These are phyloP conservation scores for Diachasmimorpha longicaudata DNA, from an alignment of 1,140 invertebrate species.

Conservation along the genomic window DNA sequence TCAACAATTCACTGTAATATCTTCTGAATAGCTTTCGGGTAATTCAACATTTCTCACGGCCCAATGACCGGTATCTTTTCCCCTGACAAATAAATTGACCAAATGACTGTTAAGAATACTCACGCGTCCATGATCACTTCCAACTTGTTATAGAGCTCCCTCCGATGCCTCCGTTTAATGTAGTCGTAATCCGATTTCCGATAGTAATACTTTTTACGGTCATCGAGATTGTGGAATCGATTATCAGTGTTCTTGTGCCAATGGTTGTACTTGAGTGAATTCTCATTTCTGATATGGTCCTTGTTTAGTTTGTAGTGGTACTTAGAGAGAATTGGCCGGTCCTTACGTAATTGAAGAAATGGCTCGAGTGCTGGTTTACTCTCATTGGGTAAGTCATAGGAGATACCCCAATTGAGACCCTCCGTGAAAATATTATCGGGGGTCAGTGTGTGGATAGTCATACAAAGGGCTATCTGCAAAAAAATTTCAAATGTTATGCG, in stretches of 20 bases:
- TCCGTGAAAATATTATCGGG: slow-evolving; percentile 69
- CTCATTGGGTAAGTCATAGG: slow-evolving; percentile 75
- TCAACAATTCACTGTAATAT: background rate
- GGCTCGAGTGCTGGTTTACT: slow-evolving; percentile 67
- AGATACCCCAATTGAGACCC: slow-evolving; percentile 77
- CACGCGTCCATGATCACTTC: slow-evolving; percentile 75
- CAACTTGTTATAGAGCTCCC: slow-evolving; percentile 71
- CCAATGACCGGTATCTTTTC: background rate
- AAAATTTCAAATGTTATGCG: background rate
- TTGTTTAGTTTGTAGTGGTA: slow-evolving; percentile 39
- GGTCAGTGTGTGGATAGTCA: slow-evolving; percentile 66
- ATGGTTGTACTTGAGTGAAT: slow-evolving; percentile 29
- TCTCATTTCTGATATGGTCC: slow-evolving; percentile 30
- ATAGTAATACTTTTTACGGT: slow-evolving; percentile 40
- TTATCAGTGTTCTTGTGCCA: slow-evolving; percentile 33
- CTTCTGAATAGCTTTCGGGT: too few relatives aligned
- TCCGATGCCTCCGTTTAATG: slow-evolving; percentile 63
- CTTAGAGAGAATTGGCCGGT: slow-evolving; percentile 35
- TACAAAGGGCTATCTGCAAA: slow-evolving; percentile 65
- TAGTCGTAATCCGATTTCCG: slow-evolving; percentile 51
- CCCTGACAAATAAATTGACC: too few relatives aligned
- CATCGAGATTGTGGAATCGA: slow-evolving; percentile 35
- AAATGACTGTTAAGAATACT: slow-evolving; percentile 44
- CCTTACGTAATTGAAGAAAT: slow-evolving; percentile 49
- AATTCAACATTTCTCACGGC: background rate